These are phyloP conservation scores for Sipha flava DNA, from an alignment of 1,140 invertebrate genomes.

Conservation along the genomic window DNA sequence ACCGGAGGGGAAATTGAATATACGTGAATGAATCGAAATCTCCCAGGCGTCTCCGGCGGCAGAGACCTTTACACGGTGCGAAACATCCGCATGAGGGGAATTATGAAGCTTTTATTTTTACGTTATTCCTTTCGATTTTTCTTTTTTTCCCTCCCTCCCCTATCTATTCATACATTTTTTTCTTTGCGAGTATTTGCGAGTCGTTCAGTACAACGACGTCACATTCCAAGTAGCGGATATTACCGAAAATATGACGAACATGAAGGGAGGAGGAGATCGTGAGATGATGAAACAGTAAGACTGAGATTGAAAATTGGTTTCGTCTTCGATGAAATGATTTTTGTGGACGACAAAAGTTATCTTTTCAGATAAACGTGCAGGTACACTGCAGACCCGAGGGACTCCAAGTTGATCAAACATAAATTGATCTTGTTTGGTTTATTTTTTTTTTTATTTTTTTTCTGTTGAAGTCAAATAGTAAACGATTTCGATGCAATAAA, in stretches of 20 bases:
- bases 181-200: too few relatives aligned
- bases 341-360: conserved; percentile 13
- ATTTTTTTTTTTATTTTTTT: conserved; percentile 19
- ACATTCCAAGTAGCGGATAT: not conserved
- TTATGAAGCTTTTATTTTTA: not conserved
- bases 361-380: not conserved
- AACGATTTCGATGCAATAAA: not conserved
- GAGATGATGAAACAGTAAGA: not conserved
- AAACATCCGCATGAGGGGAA: not conserved
- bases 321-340: not conserved
- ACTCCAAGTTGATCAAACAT: conserved; percentile 14
- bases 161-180: not conserved
- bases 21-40: conserved; percentile 1
- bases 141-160: not conserved
- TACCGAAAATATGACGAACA: not conserved
- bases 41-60: not conserved
- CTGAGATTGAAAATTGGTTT: conserved; percentile 9
- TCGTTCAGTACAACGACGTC: not conserved
- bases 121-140: not conserved
- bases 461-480: not conserved
- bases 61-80: not conserved
- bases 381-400: not conserved
- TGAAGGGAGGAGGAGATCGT: not conserved
- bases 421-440: conserved; percentile 1
- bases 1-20: not conserved